phyloP scores from a whole-genome alignment of 2,113 vertebrate genomes.

The Verasper variegatus region DNA sequence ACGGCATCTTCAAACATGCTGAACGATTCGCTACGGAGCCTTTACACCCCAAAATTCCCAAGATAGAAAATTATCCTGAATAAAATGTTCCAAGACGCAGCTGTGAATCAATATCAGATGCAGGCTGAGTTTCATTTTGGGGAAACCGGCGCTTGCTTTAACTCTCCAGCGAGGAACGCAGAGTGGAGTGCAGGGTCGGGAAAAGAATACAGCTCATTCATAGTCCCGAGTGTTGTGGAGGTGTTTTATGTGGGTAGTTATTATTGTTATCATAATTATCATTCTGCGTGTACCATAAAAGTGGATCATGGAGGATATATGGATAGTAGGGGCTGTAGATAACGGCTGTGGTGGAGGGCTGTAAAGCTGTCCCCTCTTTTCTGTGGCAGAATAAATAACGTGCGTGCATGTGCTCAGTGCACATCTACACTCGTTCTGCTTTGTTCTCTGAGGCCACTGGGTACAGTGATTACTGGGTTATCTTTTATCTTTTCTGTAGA shows the following conservation, averaged over 20 bases:
- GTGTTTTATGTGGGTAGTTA: constrained; percentile 75
- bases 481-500: neutral
- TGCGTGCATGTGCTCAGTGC: constrained; percentile 36
- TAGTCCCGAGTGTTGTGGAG: constrained; percentile 55
- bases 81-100: constrained; percentile 62
- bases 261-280: constrained; percentile 76
- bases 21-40: constrained; percentile 64
- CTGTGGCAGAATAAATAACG: constrained; percentile 67
- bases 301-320: constrained; percentile 68
- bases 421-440: constrained; percentile 35
- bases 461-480: neutral
- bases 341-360: constrained; percentile 53
- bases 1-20: constrained; percentile 59
- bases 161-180: constrained; percentile 45
- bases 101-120: constrained; percentile 70
- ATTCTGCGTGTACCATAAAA: constrained; percentile 64
- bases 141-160: constrained; percentile 46
- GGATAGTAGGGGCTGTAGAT: constrained; percentile 67
- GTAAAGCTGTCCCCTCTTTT: constrained; percentile 68
- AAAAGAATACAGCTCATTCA: constrained; percentile 61
- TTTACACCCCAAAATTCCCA: constrained; percentile 66
- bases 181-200: constrained; percentile 1
- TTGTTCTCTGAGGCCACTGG: constrained; percentile 44
- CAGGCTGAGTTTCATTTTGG: constrained; percentile 54
- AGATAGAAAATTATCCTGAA: constrained; percentile 67